Conservation (phyloP, 2,888 invertebrate species). For the Agriotes lineatus region DNA sequence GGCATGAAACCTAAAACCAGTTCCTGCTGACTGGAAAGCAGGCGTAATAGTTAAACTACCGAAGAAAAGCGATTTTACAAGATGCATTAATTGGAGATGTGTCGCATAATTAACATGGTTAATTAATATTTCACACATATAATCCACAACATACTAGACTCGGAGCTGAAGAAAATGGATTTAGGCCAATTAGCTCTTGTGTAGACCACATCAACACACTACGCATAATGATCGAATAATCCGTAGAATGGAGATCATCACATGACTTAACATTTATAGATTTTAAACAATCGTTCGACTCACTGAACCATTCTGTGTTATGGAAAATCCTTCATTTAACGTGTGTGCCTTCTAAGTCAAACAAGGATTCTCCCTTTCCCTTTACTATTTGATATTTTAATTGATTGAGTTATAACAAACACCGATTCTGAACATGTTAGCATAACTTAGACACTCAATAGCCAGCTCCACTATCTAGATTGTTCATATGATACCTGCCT, state of each 20-base stretch:
- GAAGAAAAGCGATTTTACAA: background rate
- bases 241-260: background rate
- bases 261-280: constrained; percentile 2
- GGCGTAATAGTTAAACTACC: background rate
- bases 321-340: background rate
- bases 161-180: background rate
- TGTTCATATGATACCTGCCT: background rate
- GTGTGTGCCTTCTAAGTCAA: background rate
- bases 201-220: background rate
- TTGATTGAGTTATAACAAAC: constrained; percentile 3
- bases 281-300: background rate
- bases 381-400: background rate
- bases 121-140: background rate
- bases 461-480: background rate
- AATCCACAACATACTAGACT: background rate
- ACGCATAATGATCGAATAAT: background rate
- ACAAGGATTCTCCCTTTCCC: background rate
- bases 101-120: background rate
- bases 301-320: background rate
- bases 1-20: background rate
- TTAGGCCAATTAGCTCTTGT: background rate
- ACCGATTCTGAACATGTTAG: background rate
- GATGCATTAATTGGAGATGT: background rate
- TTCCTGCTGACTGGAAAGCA: background rate
- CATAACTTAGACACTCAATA: background rate